Percentiles rank a stretch among this genome's conserved stretches.
Conservation (phyloP, 2,888 invertebrate genomes). For the Trilocha varians region DNA sequence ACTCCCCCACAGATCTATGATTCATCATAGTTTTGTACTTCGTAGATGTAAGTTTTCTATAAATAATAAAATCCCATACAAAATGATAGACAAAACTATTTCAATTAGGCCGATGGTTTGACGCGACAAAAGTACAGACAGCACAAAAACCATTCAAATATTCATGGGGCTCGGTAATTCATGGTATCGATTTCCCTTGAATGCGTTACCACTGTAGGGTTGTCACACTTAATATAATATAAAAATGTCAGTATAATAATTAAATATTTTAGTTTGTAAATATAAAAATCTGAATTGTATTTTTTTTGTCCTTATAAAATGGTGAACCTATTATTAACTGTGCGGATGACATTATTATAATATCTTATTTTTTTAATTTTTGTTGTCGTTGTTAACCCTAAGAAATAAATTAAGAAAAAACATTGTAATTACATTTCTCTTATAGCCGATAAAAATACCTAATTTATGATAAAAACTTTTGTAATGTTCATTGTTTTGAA, state of each 20-base stretch:
- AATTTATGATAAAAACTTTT: too few relatives aligned
- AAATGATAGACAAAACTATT: constrained; percentile 44
- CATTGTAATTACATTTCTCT: too few relatives aligned
- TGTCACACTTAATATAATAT: constrained; percentile 1
- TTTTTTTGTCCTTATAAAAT: too few relatives aligned
- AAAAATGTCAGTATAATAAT: background rate
- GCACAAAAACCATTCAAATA: constrained; percentile 56
- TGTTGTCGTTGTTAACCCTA: too few relatives aligned
- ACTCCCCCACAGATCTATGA: too few relatives aligned
- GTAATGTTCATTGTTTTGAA: too few relatives aligned
- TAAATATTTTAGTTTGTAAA: background rate
- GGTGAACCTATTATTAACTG: too few relatives aligned
- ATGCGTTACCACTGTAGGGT: constrained; percentile 14
- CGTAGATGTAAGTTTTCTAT: background rate
- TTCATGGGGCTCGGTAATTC: constrained; percentile 39
- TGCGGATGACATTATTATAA: too few relatives aligned
- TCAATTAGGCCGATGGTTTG: constrained; percentile 47
- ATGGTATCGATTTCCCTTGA: constrained; percentile 46
- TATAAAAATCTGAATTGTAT: too few relatives aligned
- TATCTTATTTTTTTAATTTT: too few relatives aligned
- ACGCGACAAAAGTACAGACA: constrained; percentile 38
- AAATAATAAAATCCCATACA: constrained; percentile 16
- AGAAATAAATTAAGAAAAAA: too few relatives aligned
- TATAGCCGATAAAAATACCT: too few relatives aligned
- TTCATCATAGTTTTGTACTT: background rate